Base-by-base conservation (phyloP, 2,797 vertebrate genomes). In the Cottoperca gobio region DNA sequence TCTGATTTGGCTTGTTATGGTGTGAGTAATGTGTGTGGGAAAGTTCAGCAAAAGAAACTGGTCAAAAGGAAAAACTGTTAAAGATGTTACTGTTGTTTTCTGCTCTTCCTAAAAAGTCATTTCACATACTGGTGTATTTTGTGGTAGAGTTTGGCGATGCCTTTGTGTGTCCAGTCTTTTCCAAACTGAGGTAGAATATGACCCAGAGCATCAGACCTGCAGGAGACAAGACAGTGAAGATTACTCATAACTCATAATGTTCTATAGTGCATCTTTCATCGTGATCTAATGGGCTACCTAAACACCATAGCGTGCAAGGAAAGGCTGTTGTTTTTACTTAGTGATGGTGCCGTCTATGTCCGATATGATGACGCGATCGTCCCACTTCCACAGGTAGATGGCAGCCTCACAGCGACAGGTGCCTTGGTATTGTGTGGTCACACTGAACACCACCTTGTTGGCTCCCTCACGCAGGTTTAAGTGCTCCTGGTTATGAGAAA, bases 331-430 rank as follows among this genome's bases (percentile, higher is more conserved):
- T 53, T 46, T 91, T 95, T 92, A 99, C 98, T 95, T 99, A 16
- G 98, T 99, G 89, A 99, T 99, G 81, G 97, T 99, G 54, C 98
- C 98, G 0, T 99, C 97, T 0, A 99, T 99, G 92, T 99, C 98
- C 0, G 98, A 99, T 86, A 99, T 96, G 86, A 99, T 94, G 87
- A 99, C 94, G 42, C 93, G 96, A 88, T 99, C 97, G 0, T 97
- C 90, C 95, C 97, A 98, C 82, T 96, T 97, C 97, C 98, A 99
- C 86, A 98, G 91, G 90, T 97, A 99, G 91, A 99, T 98, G 40
- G 96, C 95, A 62, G 96, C 97, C 91, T 97, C 95, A 49, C 97
- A 99, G 84, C 96, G 96, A 71, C 97, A 99, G 0, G 97, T 99
- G 64, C 97, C 98, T 90, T 99, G 98, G 89, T 98, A 99, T 76